Percentiles rank a stretch among this genome's conserved stretches.
Conservation (phyloP, 2,113 vertebrate species). For the Pseudorectes ferrugineus region DNA sequence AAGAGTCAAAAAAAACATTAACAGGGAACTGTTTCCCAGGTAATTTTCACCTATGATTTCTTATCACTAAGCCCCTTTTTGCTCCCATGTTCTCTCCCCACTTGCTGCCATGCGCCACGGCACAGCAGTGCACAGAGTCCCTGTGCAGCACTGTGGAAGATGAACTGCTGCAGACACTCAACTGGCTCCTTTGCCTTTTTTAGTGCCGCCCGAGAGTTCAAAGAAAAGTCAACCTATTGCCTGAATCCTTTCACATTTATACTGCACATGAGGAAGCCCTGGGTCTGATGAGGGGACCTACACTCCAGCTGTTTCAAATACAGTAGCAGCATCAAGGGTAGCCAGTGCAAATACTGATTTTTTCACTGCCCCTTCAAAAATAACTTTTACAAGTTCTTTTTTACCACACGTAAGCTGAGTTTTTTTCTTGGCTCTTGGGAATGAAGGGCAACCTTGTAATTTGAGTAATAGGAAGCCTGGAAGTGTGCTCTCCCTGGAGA, state of each 20-base stretch:
- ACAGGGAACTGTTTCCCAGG: not conserved
- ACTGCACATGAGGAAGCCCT: accelerated
- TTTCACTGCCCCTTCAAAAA: constrained; percentile 4
- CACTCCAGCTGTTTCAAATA: not conserved
- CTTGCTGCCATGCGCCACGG: accelerated
- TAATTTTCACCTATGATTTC: not conserved
- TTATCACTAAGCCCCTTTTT: not conserved
- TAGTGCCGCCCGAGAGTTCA: not conserved
- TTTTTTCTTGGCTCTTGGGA: not conserved
- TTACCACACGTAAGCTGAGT: not conserved
- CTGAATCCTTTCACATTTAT: not conserved
- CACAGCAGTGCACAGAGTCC: not conserved
- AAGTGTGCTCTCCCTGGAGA: not conserved
- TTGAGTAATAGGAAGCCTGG: constrained; percentile 5
- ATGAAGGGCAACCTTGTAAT: constrained; percentile 28
- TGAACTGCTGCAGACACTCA: not conserved
- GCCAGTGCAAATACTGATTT: not conserved
- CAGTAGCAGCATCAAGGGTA: not conserved
- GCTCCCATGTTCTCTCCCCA: not conserved
- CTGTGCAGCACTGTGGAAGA: not conserved
- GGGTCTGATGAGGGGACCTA: not conserved
- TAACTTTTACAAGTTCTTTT: not conserved
- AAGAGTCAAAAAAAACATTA: not conserved
- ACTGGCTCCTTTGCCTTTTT: not conserved
- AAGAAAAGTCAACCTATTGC: not conserved